A percentile compares a stretch with the other conserved stretches of the same genome.
phyloP scores from a whole-genome alignment of 2,888 invertebrate species.

The Eremobia ochroleuca region DNA sequence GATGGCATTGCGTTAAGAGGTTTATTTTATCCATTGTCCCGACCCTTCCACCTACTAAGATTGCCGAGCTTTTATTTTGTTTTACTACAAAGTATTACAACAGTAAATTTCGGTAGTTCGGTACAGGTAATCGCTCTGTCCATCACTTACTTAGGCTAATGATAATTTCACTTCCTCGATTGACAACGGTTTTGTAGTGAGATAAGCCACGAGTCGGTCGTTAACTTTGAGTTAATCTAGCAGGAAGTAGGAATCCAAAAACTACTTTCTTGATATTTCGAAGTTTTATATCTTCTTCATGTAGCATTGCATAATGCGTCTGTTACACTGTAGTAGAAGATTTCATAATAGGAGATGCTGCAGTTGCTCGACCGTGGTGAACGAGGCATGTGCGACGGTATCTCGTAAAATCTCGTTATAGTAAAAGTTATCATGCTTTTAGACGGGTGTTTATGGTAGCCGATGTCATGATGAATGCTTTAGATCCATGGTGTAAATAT shows the following conservation, averaged over 20 bases:
- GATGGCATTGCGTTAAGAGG: neutral
- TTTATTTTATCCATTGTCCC: conserved; percentile 14
- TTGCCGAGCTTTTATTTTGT: neutral
- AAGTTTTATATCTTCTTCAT: conserved; percentile 16
- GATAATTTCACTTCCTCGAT: conserved; percentile 36
- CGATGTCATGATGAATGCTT: neutral
- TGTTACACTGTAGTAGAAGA: conserved; percentile 9
- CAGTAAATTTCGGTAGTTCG: conserved; percentile 7
- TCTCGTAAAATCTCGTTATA: conserved; percentile 14
- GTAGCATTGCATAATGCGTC: conserved; percentile 22
- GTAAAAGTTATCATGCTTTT: conserved; percentile 14
- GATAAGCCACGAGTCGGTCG: conserved; percentile 19
- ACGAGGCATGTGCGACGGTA: conserved; percentile 15
- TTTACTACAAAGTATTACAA: neutral
- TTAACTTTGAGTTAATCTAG: conserved; percentile 24
- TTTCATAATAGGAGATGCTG: conserved; percentile 24
- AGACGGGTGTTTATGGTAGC: conserved; percentile 13
- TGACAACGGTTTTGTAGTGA: conserved; percentile 32
- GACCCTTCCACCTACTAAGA: conserved; percentile 10
- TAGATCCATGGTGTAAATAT: neutral
- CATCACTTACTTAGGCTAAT: conserved; percentile 7
- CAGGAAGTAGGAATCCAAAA: neutral
- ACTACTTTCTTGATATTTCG: conserved; percentile 3
- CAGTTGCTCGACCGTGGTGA: conserved; percentile 25
- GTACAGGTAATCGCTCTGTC: conserved; percentile 9